phyloP scores from a whole-genome alignment of 2,888 invertebrate species.

The Lycaena phlaeas region DNA sequence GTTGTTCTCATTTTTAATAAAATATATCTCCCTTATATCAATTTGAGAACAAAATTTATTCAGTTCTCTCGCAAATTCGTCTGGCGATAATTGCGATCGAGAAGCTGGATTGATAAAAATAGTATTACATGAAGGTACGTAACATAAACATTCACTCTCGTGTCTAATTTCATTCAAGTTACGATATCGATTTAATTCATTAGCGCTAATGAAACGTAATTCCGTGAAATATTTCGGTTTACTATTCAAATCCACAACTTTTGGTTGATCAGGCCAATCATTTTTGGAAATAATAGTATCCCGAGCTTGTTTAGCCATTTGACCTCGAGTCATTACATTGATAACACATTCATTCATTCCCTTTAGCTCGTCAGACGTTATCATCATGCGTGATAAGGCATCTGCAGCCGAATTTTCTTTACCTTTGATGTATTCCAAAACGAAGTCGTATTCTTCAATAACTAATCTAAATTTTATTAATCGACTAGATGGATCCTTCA shows the following conservation, averaged over 20 bases:
- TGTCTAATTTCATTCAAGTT: slow-evolving; percentile 4
- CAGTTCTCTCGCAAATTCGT: slow-evolving; percentile 10
- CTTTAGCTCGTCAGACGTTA: no score
- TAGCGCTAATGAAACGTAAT: slow-evolving; percentile 7
- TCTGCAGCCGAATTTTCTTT: no score
- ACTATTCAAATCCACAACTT: slow-evolving; percentile 12
- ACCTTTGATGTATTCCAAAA: no score
- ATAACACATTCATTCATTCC: no score
- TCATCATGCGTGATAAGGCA: no score
- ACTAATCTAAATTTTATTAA: no score
- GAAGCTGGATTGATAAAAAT: slow-evolving; percentile 9
- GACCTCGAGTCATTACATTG: slow-evolving; percentile 3
- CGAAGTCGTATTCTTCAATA: no score
- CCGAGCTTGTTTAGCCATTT: slow-evolving; percentile 6
- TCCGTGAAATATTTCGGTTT: slow-evolving; percentile 11
- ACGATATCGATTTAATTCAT: slow-evolving; percentile 9
- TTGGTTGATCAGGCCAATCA: slow-evolving; percentile 14
- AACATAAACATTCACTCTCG: slow-evolving; percentile 5
- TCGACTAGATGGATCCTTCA: no score
- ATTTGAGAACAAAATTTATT: slow-evolving; percentile 10
- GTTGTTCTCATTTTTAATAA: slow-evolving; percentile 12
- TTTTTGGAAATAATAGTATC: no score
- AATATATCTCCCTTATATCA: slow-evolving; percentile 12
- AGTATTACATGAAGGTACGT: neutral
- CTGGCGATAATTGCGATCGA: slow-evolving; percentile 8